A percentile compares a stretch with the other conserved stretches of the same genome.
phyloP scores from a whole-genome alignment of 2,888 invertebrate species.

The Stenichneumon culpator region DNA sequence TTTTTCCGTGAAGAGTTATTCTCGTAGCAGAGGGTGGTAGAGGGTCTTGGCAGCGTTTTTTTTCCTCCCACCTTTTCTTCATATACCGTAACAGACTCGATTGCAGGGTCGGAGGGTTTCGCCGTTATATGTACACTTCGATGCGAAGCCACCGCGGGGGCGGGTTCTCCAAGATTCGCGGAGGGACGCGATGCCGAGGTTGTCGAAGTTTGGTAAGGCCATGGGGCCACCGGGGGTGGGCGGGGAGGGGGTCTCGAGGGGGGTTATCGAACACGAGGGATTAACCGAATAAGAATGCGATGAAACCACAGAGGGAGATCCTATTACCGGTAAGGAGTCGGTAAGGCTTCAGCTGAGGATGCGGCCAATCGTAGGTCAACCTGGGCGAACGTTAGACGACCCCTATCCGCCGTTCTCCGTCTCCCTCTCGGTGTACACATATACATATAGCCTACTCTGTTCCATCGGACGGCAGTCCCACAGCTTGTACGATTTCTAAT shows the following conservation, averaged over 20 bases:
- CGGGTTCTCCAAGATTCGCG: constrained; percentile 23
- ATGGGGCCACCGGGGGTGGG: constrained; percentile 27
- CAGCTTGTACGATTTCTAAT: constrained; percentile 85
- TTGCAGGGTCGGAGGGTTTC: constrained; percentile 34
- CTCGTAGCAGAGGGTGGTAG: constrained; percentile 15
- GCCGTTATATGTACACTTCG: neutral
- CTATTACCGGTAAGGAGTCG: constrained; percentile 84
- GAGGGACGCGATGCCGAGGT: constrained; percentile 31
- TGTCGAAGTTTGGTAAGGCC: constrained; percentile 58
- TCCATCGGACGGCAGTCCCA: constrained; percentile 72
- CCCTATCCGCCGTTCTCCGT: constrained; percentile 57
- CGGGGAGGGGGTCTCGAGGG: no score
- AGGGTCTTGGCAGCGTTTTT: constrained; percentile 4
- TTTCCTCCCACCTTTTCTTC: neutral
- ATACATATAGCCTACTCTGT: constrained; percentile 25
- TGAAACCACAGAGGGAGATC: constrained; percentile 85
- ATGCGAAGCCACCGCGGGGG: constrained; percentile 29
- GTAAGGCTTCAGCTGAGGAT: constrained; percentile 85
- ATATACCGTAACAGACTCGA: constrained; percentile 6
- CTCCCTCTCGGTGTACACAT: constrained; percentile 12
- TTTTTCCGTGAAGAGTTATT: constrained; percentile 44
- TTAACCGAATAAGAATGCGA: constrained; percentile 83
- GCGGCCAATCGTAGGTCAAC: constrained; percentile 84
- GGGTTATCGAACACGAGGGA: constrained; percentile 73
- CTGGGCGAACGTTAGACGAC: constrained; percentile 76